Evolutionary conservation across 1,140 invertebrate genomes (phyloP).

Genomic region (Trachymyrmex cornetzi): DNA sequence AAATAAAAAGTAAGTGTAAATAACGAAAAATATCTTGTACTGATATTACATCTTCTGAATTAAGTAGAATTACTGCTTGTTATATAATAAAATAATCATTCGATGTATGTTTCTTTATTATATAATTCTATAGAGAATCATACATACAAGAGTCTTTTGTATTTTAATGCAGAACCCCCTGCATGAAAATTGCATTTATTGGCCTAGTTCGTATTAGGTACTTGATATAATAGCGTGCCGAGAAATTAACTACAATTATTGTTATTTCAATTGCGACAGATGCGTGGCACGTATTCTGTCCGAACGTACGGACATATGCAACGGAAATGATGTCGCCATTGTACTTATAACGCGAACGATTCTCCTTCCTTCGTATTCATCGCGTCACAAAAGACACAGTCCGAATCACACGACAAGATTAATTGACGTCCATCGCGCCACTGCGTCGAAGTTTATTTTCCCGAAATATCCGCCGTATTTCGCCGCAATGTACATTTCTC

Average conservation of each 20-base stretch:
- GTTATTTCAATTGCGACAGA: slow-evolving; percentile 53
- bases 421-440: slow-evolving; percentile 20
- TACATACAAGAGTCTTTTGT: background rate
- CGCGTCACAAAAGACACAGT: slow-evolving; percentile 50
- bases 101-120: background rate
- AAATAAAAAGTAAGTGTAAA: background rate
- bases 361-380: slow-evolving; percentile 48
- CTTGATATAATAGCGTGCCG: slow-evolving; percentile 33
- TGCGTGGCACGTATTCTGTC: slow-evolving; percentile 21
- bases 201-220: slow-evolving; percentile 4
- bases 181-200: background rate
- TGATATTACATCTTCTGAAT: background rate
- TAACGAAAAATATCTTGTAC: background rate
- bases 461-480: slow-evolving; percentile 12
- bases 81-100: slow-evolving; percentile 3
- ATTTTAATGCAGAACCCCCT: background rate
- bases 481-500: background rate
- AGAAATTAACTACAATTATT: slow-evolving; percentile 53
- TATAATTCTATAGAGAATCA: background rate
- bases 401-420: slow-evolving; percentile 41
- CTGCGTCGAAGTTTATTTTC: slow-evolving; percentile 28
- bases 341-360: slow-evolving; percentile 49
- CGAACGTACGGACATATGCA: slow-evolving; percentile 46
- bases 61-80: background rate
- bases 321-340: slow-evolving; percentile 60